Evolutionary conservation across 1,140 invertebrate genomes (phyloP).

Genomic region (Daktulosphaira vitifoliae): DNA sequence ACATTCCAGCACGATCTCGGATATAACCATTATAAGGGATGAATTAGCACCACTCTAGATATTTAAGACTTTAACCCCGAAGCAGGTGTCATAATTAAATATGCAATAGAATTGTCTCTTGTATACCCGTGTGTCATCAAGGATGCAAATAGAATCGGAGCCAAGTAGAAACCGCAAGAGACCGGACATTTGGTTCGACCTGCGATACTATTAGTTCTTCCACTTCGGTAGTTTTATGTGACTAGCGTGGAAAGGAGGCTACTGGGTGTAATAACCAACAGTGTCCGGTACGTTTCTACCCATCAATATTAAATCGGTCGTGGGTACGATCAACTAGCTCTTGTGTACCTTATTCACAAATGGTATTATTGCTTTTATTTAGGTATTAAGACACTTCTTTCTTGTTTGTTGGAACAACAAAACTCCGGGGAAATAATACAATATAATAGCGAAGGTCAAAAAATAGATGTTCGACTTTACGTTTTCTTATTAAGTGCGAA

Average conservation of each 20-base stretch:
- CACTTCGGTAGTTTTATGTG: not conserved
- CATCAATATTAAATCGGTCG: slow-evolving; percentile 30
- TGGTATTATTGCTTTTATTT: no score
- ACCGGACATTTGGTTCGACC: slow-evolving; percentile 14
- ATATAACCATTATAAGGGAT: slow-evolving; percentile 8
- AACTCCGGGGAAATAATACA: no score
- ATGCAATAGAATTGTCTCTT: slow-evolving; percentile 1
- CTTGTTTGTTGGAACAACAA: no score
- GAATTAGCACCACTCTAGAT: slow-evolving; percentile 3
- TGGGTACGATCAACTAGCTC: not conserved
- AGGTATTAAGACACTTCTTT: no score
- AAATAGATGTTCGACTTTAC: no score
- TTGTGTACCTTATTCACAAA: no score
- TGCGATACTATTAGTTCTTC: not conserved
- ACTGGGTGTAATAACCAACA: not conserved
- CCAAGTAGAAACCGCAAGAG: slow-evolving; percentile 21
- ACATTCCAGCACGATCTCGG: not conserved
- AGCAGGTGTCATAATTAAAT: slow-evolving; percentile 18
- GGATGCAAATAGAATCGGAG: slow-evolving; percentile 28
- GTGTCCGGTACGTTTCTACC: not conserved
- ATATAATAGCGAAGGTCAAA: no score
- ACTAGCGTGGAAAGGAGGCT: not conserved
- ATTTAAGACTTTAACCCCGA: slow-evolving; percentile 1
- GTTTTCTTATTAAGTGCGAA: no score
- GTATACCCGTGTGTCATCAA: slow-evolving; percentile 10